A percentile compares a stretch with the other conserved stretches of the same genome.
phyloP scores from a whole-genome alignment of 2,888 invertebrate species.

The Hyalella azteca region DNA sequence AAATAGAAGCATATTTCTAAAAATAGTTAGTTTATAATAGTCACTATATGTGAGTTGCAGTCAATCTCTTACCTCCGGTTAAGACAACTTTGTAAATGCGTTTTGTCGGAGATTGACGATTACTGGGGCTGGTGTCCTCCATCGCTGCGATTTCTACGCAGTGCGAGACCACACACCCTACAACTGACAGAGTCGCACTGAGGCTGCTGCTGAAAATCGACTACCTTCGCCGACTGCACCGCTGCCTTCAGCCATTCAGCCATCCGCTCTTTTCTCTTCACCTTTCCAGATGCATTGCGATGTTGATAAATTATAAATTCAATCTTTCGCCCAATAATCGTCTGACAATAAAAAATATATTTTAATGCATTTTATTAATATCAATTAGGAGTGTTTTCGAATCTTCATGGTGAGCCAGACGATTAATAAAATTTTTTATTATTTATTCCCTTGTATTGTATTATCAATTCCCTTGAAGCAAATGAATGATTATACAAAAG shows the following conservation, averaged over 20 bases:
- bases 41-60: not conserved
- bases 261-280: too few species aligned
- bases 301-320: too few species aligned
- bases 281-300: too few species aligned
- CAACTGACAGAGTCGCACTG: not conserved
- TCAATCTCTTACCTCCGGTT: slow-evolving; percentile 10
- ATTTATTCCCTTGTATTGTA: too few species aligned
- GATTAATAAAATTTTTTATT: too few species aligned
- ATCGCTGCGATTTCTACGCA: not conserved
- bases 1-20: not conserved
- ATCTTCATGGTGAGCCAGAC: too few species aligned
- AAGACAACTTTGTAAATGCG: slow-evolving; percentile 36
- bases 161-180: not conserved
- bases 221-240: slow-evolving; percentile 1
- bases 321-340: too few species aligned
- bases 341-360: too few species aligned
- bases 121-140: not conserved
- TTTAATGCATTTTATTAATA: too few species aligned
- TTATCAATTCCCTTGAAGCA: too few species aligned
- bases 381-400: too few species aligned
- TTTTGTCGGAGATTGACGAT: slow-evolving; percentile 15
- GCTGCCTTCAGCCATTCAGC: not conserved
- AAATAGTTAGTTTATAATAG: not conserved
- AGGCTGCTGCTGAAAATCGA: not conserved
- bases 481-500: too few species aligned